Base-by-base conservation (phyloP, 2,113 vertebrate genomes). In the Gallinago paraguaiae region DNA sequence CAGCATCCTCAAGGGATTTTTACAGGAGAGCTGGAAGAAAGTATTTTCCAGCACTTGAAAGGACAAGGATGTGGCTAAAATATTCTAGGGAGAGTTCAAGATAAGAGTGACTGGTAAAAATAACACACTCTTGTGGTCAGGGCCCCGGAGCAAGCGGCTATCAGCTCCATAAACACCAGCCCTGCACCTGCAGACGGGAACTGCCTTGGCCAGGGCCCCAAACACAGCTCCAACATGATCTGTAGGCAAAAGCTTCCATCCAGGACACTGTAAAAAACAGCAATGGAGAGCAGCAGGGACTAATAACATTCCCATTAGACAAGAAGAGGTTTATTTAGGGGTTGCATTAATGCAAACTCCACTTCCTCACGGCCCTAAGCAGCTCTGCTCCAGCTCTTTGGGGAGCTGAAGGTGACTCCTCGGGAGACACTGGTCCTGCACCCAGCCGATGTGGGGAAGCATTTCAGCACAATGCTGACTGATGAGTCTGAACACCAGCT, bases 211-310 rank as follows among this genome's bases (percentile, higher is more conserved):
- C 16, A 9, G 11, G 25, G 13, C 48, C 75, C 56, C 67, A 95
- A 30, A 54, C 39, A 46, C 0, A 0, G 28, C 67, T 60, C 43
- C 5, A 2, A 41, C 0, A 0, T 4, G 25, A 19, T n/a, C 1
- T 64, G 20, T 3, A 43, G 57, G 51, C 4, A 12, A 43, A 56
- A 16, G 20, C 5, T 83, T 76, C 59, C 28, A 63, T 7, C 31
- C 41, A 50, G 37, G 8, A 18, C 17, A 18, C 18, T 2, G 0
- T 3, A 20, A 54, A 80, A 54, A 46, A 7, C 3, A 6, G 39
- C 14, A 37, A 2, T 0, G 1, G 59, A 63, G 60, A 84, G 60
- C 56, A 76, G 43, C n/a, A 72, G n/a, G n/a, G 19, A 8, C 11
- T 20, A 3, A 23, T 9, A 17, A 13, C 28, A 37, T 17, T 45